Evolutionary conservation across 2,113 vertebrate species (phyloP).

Genomic region (Cheilinus undulatus): DNA sequence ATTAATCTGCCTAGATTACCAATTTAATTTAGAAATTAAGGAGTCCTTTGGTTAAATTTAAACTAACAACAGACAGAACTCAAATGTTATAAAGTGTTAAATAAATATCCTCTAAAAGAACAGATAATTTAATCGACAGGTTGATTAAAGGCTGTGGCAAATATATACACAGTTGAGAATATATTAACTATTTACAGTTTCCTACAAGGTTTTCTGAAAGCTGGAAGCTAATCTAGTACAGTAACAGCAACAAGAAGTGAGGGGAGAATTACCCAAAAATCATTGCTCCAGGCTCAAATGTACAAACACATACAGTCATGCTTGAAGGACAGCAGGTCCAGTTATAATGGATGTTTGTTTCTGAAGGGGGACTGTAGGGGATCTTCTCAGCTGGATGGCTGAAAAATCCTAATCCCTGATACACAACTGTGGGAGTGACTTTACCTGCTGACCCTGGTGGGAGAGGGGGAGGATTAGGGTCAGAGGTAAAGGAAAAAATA

Average conservation of each 20-base stretch:
- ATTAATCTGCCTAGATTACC: neutral
- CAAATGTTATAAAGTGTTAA: slow-evolving; percentile 34
- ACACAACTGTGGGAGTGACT: neutral
- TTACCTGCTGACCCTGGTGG: too few relatives aligned
- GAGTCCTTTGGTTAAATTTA: too few relatives aligned
- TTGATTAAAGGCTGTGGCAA: slow-evolving; percentile 16
- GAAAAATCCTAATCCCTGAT: neutral
- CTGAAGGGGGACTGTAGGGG: neutral
- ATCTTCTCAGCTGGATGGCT: slow-evolving; percentile 35
- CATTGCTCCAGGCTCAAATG: neutral
- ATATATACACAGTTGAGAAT: slow-evolving; percentile 41
- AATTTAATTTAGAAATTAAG: slow-evolving; percentile 6
- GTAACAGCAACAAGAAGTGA: slow-evolving; percentile 9
- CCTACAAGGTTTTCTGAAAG: slow-evolving; percentile 19
- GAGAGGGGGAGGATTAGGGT: too few relatives aligned
- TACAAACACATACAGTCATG: neutral
- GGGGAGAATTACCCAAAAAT: neutral
- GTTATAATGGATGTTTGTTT: too few relatives aligned
- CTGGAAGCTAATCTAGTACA: slow-evolving; percentile 12
- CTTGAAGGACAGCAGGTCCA: neutral
- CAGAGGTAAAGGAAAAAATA: too few relatives aligned
- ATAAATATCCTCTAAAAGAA: slow-evolving; percentile 61
- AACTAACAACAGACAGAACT: neutral
- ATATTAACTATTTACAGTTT: slow-evolving; percentile 60
- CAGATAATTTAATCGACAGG: slow-evolving; percentile 27